Conservation (phyloP, 1,140 invertebrate species). For the Papilio aristodemus region DNA sequence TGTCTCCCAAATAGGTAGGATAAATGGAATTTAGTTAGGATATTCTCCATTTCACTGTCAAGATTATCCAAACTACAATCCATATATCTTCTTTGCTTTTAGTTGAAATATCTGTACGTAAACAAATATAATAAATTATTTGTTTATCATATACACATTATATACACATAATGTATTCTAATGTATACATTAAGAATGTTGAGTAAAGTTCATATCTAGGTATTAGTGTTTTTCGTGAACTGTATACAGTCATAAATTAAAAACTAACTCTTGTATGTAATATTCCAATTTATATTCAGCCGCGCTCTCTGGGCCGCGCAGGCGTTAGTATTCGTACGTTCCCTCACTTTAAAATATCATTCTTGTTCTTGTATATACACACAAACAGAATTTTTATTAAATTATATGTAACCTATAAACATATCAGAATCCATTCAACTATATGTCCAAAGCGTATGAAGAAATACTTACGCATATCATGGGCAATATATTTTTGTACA, state of each 20-base stretch:
- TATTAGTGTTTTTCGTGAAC: not conserved
- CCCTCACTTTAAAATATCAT: constrained; percentile 34
- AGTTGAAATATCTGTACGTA: too few species aligned
- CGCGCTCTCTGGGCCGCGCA: constrained; percentile 39
- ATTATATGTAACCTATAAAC: too few species aligned
- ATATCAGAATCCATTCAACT: too few species aligned
- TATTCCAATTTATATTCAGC: constrained; percentile 58
- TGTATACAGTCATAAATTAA: constrained; percentile 49
- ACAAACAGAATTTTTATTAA: not conserved
- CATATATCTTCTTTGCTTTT: too few species aligned
- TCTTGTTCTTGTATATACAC: not conserved
- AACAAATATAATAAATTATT: too few species aligned
- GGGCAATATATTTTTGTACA: not conserved
- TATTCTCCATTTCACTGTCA: too few species aligned
- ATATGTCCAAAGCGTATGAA: too few species aligned
- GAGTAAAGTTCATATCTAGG: constrained; percentile 1
- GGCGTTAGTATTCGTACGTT: constrained; percentile 47
- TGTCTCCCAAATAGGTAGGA: not conserved
- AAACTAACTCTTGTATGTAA: constrained; percentile 56
- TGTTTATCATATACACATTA: too few species aligned
- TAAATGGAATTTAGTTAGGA: not conserved
- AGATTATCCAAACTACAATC: too few species aligned
- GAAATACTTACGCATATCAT: not conserved
- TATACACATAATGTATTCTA: too few species aligned
- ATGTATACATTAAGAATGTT: not conserved